Evolutionary conservation across 64 coral and sea anemone genomes (phyloP).

Genomic region (Stichodactyla helianthus): DNA sequence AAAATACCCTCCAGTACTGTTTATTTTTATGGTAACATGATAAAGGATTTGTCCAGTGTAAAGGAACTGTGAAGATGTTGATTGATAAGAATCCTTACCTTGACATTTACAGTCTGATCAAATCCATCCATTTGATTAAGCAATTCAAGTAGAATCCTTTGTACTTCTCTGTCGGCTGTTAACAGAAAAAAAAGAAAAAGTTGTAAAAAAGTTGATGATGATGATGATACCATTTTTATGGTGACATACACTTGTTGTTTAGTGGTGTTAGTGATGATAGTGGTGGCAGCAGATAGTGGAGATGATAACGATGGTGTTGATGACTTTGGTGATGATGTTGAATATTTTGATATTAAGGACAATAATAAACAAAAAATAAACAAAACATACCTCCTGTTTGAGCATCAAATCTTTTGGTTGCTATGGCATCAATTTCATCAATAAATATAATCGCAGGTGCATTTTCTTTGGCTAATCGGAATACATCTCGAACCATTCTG

Average conservation of each 20-base stretch:
- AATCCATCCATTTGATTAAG: constrained; percentile 99
- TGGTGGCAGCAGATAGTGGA: too few species aligned
- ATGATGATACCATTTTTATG: too few species aligned
- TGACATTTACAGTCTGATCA: constrained; percentile 99
- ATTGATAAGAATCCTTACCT: constrained; percentile 42
- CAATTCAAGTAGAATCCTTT: constrained; percentile 92
- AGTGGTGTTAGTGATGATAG: too few species aligned
- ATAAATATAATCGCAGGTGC: constrained; percentile 98
- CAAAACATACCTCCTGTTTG: constrained; percentile 97
- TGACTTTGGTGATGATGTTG: too few species aligned
- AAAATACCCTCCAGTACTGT: too few species aligned
- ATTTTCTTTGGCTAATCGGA: constrained; percentile 96
- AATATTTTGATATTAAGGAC: too few species aligned
- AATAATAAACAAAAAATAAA: background rate
- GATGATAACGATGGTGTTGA: too few species aligned
- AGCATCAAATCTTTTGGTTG: constrained; percentile 98
- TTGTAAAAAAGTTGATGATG: background rate
- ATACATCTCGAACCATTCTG: constrained; percentile 98
- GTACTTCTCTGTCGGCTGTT: constrained; percentile 98
- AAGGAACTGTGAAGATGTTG: background rate
- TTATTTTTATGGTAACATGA: too few species aligned
- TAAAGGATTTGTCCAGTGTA: too few species aligned
- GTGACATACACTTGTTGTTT: too few species aligned
- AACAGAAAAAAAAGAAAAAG: background rate
- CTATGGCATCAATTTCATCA: constrained; percentile 99